Evolutionary conservation across 35 echinoderm and acorn worm genomes (phyloP).

Genomic region (Apostichopus parvimensis): DNA sequence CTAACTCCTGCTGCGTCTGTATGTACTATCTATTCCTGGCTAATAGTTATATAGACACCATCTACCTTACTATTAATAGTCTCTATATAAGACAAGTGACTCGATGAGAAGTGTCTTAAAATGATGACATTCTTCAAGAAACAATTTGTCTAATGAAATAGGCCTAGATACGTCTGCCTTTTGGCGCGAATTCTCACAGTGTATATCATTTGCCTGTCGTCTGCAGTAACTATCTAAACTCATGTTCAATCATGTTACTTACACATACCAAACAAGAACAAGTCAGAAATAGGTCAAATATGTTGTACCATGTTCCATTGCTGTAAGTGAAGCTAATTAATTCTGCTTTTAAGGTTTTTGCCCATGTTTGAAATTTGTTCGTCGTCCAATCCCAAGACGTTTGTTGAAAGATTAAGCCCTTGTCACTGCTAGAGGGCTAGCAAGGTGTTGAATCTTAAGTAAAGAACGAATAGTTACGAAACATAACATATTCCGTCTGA

Average conservation of each 20-base stretch:
- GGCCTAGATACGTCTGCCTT: no score
- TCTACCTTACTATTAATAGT: no score
- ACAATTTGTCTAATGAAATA: no score
- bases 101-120: no score
- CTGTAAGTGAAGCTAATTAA: slow-evolving; percentile 5
- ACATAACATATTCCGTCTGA: slow-evolving; percentile 16
- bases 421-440: background rate
- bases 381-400: background rate
- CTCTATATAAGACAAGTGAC: no score
- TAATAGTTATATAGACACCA: no score
- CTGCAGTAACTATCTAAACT: background rate
- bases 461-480: slow-evolving; percentile 18
- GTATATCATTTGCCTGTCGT: no score
- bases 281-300: slow-evolving; percentile 5
- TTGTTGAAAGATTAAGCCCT: background rate
- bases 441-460: slow-evolving; percentile 1
- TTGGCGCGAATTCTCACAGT: no score
- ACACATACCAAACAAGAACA: background rate
- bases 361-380: background rate
- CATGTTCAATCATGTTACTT: slow-evolving; percentile 1
- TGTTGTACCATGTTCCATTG: background rate
- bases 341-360: background rate
- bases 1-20: no score
- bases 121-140: no score
- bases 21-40: no score